Evolutionary conservation across 2,888 invertebrate genomes (phyloP).

Genomic region (Prosapia bicincta): DNA sequence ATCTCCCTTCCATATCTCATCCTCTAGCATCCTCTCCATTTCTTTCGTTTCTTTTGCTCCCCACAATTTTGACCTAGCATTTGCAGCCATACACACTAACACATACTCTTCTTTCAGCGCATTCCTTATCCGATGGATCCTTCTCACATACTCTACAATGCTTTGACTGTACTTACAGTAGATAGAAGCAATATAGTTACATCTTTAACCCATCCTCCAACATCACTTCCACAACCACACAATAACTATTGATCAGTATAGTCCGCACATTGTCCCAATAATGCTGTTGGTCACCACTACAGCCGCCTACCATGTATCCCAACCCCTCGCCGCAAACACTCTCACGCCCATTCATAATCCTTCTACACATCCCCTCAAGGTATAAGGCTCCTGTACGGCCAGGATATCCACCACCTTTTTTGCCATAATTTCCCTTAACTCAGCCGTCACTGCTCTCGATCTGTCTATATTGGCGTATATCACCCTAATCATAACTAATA

Average conservation of each 20-base stretch:
- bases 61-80: neutral
- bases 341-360: neutral
- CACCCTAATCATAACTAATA: neutral
- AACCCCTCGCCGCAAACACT: neutral
- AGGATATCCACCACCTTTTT: neutral
- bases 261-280: neutral
- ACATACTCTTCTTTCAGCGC: neutral
- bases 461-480: neutral
- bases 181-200: neutral
- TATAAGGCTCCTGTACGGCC: neutral
- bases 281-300: neutral
- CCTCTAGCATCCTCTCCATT: neutral
- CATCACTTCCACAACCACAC: neutral
- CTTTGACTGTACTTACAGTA: neutral
- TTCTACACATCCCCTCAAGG: neutral
- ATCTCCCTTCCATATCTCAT: neutral
- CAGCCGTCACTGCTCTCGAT: neutral
- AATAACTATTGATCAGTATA: neutral
- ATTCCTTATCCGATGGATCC: neutral
- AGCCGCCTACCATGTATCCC: neutral
- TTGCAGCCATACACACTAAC: neutral
- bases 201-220: neutral
- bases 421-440: neutral
- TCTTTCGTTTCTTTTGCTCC: neutral
- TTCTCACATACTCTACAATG: neutral